phyloP scores from a whole-genome alignment of 2,888 invertebrate genomes.

The Anaspis maculata region DNA sequence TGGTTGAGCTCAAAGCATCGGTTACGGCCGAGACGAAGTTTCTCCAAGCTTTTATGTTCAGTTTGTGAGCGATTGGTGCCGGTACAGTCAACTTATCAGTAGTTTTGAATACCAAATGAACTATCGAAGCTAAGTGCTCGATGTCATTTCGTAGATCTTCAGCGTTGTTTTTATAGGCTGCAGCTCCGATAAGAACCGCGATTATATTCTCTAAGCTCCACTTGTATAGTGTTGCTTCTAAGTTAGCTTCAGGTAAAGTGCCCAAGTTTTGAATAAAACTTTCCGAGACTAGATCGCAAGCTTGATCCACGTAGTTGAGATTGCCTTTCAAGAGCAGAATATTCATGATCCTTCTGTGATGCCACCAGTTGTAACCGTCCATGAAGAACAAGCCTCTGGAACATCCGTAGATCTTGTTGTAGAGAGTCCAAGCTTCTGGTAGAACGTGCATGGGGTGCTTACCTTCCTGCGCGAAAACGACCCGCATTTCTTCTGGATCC shows the following conservation, averaged over 20 bases:
- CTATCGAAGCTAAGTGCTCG: conserved; percentile 50
- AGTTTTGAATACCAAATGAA: conserved; percentile 66
- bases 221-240: conserved; percentile 65
- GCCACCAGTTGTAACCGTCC: conserved; percentile 77
- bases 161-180: conserved; percentile 24
- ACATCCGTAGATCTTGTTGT: conserved; percentile 66
- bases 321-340: conserved; percentile 60
- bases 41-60: conserved; percentile 61
- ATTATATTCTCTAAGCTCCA: conserved; percentile 60
- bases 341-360: conserved; percentile 65
- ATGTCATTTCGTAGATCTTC: conserved; percentile 43
- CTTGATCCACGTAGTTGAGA: conserved; percentile 47
- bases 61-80: conserved; percentile 52
- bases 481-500: conserved; percentile 65
- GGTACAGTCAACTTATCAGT: conserved; percentile 65
- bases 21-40: conserved; percentile 64
- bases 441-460: conserved; percentile 72
- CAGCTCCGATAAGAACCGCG: conserved; percentile 40
- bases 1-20: conserved; percentile 41
- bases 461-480: conserved; percentile 72
- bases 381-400: conserved; percentile 83
- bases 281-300: conserved; percentile 51
- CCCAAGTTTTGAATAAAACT: conserved; percentile 39
- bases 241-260: conserved; percentile 37
- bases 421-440: conserved; percentile 78